A percentile compares a stretch with the other conserved stretches of the same genome.
Evolutionary conservation across 2,113 vertebrate genomes (phyloP).

Genomic region (Ochotona princeps): DNA sequence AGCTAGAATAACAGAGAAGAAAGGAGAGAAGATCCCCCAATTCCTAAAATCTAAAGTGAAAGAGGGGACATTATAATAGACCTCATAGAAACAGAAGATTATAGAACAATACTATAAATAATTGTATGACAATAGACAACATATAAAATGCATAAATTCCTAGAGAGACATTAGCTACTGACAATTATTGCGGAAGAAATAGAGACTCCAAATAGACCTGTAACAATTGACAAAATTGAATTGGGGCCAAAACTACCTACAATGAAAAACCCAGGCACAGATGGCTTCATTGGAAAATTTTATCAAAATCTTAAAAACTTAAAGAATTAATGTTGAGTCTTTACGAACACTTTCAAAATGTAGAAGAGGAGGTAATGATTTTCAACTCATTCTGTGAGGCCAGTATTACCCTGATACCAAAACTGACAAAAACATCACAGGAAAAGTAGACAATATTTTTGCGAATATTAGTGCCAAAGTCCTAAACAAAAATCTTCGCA

Average conservation of each 20-base stretch:
- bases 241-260: constrained; percentile 38
- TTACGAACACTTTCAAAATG: constrained; percentile 54
- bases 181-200: constrained; percentile 47
- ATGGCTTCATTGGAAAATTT: constrained; percentile 39
- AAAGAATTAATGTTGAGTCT: constrained; percentile 44
- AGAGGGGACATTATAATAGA: neutral
- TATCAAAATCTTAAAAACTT: constrained; percentile 51
- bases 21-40: constrained; percentile 26
- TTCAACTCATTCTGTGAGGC: constrained; percentile 6
- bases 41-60: constrained; percentile 56
- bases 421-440: constrained; percentile 23
- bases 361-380: constrained; percentile 1
- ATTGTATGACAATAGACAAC: constrained; percentile 19
- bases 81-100: constrained; percentile 39
- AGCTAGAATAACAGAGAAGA: constrained; percentile 18
- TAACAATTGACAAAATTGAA: constrained; percentile 42
- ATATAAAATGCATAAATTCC: constrained; percentile 42
- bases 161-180: constrained; percentile 46
- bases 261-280: constrained; percentile 36
- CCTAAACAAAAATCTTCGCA: constrained; percentile 40
- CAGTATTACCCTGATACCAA: constrained; percentile 18
- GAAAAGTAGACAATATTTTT: constrained; percentile 24
- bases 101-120: constrained; percentile 34
- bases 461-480: constrained; percentile 1
- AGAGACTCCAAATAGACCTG: constrained; percentile 48